These are phyloP conservation scores for Drosophila gunungcola DNA, from an alignment of 1,140 invertebrate genomes.

Conservation along the genomic window DNA sequence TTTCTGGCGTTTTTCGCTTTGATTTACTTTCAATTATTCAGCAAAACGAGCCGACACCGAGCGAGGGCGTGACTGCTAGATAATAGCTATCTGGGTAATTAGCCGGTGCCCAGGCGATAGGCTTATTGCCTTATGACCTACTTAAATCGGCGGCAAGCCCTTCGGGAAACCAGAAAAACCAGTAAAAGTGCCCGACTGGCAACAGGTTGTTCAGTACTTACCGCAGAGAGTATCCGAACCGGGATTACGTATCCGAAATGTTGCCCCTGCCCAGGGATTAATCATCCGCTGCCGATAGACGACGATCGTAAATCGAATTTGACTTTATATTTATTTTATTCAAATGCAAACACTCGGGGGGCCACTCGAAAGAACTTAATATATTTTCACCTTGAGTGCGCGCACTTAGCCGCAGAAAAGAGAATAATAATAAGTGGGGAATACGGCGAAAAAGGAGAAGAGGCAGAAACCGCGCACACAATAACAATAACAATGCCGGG, in stretches of 20 bases:
- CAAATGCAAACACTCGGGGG: constrained; percentile 67
- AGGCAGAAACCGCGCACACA: constrained; percentile 45
- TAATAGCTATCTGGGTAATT: constrained; percentile 48
- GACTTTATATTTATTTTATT: constrained; percentile 70
- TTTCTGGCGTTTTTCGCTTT: constrained; percentile 36
- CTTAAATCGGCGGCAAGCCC: constrained; percentile 47
- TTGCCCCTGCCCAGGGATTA: constrained; percentile 11
- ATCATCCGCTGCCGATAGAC: constrained; percentile 32
- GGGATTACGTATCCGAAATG: constrained; percentile 16
- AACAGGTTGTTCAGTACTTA: constrained; percentile 42
- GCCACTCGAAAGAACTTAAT: constrained; percentile 76
- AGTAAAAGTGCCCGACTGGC: constrained; percentile 22
- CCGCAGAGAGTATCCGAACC: constrained; percentile 13
- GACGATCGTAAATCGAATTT: constrained; percentile 53
- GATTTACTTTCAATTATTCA: constrained; percentile 70
- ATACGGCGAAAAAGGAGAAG: constrained; percentile 15
- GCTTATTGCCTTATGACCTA: constrained; percentile 56
- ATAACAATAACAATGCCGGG: constrained; percentile 68
- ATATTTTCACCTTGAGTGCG: constrained; percentile 78
- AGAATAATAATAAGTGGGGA: constrained; percentile 48
- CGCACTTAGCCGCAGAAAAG: constrained; percentile 71
- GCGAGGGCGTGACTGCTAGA: constrained; percentile 35
- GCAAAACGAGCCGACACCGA: constrained; percentile 30
- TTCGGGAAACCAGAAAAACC: constrained; percentile 52
- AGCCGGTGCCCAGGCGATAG: constrained; percentile 18